A percentile compares a stretch with the other conserved stretches of the same genome.
These are phyloP conservation scores for Poeciliopsis occidentalis DNA, from an alignment of 2,113 vertebrate genomes.

Conservation along the genomic window DNA sequence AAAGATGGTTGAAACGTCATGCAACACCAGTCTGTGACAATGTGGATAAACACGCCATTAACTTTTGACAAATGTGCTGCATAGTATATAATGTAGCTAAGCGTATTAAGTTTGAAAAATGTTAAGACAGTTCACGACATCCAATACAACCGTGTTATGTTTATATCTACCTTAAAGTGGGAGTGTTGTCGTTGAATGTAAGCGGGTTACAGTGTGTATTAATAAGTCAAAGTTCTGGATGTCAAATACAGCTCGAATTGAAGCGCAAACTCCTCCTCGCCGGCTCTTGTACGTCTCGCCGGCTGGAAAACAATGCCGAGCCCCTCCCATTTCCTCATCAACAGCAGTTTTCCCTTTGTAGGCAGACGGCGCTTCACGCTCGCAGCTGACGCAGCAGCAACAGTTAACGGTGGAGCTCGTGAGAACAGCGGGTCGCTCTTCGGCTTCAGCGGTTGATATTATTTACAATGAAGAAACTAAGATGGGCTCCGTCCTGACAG, in stretches of 20 bases:
- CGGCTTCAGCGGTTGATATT: conserved; percentile 16
- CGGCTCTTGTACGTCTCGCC: too few species aligned
- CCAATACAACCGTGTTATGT: not conserved
- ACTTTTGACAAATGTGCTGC: too few species aligned
- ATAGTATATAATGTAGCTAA: too few species aligned
- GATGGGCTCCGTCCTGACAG: conserved; percentile 66
- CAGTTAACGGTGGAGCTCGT: conserved; percentile 34
- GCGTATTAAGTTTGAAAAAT: not conserved
- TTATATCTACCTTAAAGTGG: not conserved
- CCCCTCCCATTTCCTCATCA: conserved; percentile 65
- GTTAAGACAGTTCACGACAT: not conserved
- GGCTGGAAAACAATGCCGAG: not conserved
- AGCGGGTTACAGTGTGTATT: not conserved
- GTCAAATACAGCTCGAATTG: not conserved
- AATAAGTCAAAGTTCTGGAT: too few species aligned
- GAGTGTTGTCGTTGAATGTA: not conserved
- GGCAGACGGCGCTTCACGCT: too few species aligned
- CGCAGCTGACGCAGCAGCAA: conserved; percentile 58
- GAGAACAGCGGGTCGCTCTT: conserved; percentile 40
- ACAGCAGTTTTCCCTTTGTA: too few species aligned
- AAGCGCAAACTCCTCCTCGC: not conserved
- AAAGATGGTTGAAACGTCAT: too few species aligned
- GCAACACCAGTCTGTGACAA: not conserved
- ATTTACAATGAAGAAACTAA: conserved; percentile 73
- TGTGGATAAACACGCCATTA: not conserved